Evolutionary conservation across 2,888 invertebrate genomes (phyloP).

Genomic region (Osmoderma eremita): DNA sequence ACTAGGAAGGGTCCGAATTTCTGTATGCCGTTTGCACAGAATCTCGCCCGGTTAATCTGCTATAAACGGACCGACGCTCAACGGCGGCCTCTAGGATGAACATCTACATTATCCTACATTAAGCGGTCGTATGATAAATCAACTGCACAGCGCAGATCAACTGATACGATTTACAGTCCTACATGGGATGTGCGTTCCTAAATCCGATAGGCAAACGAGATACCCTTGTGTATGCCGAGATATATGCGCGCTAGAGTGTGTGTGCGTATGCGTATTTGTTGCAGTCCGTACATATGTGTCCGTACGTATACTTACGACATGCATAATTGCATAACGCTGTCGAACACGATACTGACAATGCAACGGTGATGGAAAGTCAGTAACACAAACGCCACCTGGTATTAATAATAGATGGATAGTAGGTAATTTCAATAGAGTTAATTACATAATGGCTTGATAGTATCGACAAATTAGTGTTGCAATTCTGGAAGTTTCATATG

Average conservation of each 20-base stretch:
- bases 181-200: slow-evolving; percentile 28
- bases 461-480: background rate
- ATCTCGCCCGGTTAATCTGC: slow-evolving; percentile 52
- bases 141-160: slow-evolving; percentile 36
- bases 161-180: slow-evolving; percentile 32
- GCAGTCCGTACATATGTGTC: background rate
- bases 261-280: background rate
- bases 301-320: background rate
- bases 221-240: slow-evolving; percentile 8
- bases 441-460: slow-evolving; percentile 11
- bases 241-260: slow-evolving; percentile 2
- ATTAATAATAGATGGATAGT: slow-evolving; percentile 9
- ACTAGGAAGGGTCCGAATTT: background rate
- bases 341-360: background rate
- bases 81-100: slow-evolving; percentile 47
- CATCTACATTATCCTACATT: slow-evolving; percentile 51
- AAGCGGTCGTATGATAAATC: slow-evolving; percentile 46
- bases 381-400: background rate
- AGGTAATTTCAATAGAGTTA: slow-evolving; percentile 4
- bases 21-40: slow-evolving; percentile 42
- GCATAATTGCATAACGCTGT: background rate
- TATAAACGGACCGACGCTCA: slow-evolving; percentile 51
- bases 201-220: slow-evolving; percentile 28
- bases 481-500: too few species aligned
- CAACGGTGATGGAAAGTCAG: background rate